These are phyloP conservation scores for Ictalurus furcatus DNA, from an alignment of 2,113 vertebrate genomes.

Conservation along the genomic window DNA sequence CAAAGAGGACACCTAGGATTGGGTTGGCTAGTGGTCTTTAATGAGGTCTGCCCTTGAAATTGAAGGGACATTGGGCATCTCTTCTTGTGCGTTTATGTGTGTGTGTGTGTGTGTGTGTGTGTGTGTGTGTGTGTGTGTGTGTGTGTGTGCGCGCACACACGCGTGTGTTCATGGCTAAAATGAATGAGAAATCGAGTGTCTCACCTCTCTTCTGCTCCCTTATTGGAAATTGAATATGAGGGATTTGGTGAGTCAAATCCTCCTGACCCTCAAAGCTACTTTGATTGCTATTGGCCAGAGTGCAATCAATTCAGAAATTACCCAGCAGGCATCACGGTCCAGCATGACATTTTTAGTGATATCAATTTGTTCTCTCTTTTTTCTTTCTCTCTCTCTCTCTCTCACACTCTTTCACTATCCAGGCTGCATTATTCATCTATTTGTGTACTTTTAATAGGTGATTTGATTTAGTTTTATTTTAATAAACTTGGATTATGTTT, in stretches of 20 bases:
- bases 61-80: conserved; percentile 18
- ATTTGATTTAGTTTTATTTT: not conserved
- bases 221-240: conserved; percentile 54
- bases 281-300: conserved; percentile 51
- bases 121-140: conserved; percentile 32
- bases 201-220: conserved; percentile 49
- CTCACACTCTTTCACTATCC: not conserved
- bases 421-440: not conserved
- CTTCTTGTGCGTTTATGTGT: conserved; percentile 35
- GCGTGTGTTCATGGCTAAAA: conserved; percentile 25
- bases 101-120: conserved; percentile 39
- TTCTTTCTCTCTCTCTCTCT: not conserved
- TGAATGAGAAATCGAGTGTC: conserved; percentile 53
- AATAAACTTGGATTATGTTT: not conserved
- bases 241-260: conserved; percentile 48
- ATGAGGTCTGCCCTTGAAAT: conserved; percentile 45
- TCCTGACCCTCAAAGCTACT: conserved; percentile 48
- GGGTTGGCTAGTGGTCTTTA: conserved; percentile 41
- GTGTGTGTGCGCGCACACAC: not conserved
- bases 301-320: conserved; percentile 50
- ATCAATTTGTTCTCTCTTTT: not conserved
- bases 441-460: not conserved
- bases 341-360: conserved; percentile 26
- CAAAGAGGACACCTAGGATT: conserved; percentile 38
- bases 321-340: conserved; percentile 27